phyloP scores from a whole-genome alignment of 2,888 invertebrate species.

The Dicyrtoma fusca region DNA sequence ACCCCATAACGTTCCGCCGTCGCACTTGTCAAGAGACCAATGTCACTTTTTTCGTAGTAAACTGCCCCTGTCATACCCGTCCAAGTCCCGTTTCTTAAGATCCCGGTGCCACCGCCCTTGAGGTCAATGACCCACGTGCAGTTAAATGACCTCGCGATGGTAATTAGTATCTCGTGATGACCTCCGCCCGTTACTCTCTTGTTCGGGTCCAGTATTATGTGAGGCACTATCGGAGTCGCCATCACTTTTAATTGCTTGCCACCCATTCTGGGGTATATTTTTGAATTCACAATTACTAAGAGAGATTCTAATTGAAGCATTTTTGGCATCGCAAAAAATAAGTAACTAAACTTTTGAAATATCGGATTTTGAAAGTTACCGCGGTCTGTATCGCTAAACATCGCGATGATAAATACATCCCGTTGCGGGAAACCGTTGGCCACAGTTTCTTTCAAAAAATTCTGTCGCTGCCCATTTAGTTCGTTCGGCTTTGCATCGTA shows the following conservation, averaged over 20 bases:
- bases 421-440: too few relatives aligned
- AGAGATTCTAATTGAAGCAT: too few relatives aligned
- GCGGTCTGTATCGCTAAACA: too few relatives aligned
- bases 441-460: too few relatives aligned
- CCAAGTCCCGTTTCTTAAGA: conserved; percentile 4
- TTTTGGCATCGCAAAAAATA: too few relatives aligned
- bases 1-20: neutral
- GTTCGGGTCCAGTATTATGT: neutral
- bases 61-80: conserved; percentile 2
- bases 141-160: neutral
- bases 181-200: neutral
- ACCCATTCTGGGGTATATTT: too few relatives aligned
- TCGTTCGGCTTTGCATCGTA: too few relatives aligned
- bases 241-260: neutral
- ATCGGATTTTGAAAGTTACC: too few relatives aligned
- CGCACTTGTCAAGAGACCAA: neutral
- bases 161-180: neutral
- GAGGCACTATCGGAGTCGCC: neutral
- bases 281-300: too few relatives aligned
- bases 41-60: neutral
- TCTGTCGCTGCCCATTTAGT: too few relatives aligned
- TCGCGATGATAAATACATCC: too few relatives aligned
- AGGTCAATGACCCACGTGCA: neutral
- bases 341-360: too few relatives aligned
- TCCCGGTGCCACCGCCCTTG: neutral